Conservation (phyloP, 2,888 invertebrate species). For the Ormia ochracea region DNA sequence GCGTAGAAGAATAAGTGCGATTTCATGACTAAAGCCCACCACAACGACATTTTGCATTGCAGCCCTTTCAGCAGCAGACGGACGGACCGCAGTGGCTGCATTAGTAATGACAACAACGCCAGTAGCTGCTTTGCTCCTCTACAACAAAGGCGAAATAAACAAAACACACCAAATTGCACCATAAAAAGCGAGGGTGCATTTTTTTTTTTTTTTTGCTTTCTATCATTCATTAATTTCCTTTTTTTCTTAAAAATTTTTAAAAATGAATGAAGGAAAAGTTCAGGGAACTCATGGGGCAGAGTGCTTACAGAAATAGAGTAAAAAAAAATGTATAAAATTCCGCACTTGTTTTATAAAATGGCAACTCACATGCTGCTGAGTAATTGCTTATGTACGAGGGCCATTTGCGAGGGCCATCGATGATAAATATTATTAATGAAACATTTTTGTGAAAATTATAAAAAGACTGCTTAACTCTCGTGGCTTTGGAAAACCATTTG, state of each 20-base stretch:
- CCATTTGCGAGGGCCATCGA: no score
- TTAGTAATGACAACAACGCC: slow-evolving; percentile 4
- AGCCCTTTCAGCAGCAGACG: neutral
- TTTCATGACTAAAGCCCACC: slow-evolving; percentile 52
- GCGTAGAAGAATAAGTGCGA: slow-evolving; percentile 47
- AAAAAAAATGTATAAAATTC: slow-evolving; percentile 17
- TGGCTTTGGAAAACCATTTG: no score
- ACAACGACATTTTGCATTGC: slow-evolving; percentile 22
- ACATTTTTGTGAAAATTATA: no score
- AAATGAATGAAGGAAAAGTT: slow-evolving; percentile 38
- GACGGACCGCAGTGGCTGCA: neutral
- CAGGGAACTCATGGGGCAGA: slow-evolving; percentile 50
- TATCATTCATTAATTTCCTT: neutral
- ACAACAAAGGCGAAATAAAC: slow-evolving; percentile 28
- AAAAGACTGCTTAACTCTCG: no score
- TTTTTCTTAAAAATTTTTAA: neutral
- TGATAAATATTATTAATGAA: no score
- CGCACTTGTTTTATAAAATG: slow-evolving; percentile 45
- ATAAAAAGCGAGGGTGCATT: slow-evolving; percentile 47
- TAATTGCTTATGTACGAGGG: neutral
- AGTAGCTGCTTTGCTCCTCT: slow-evolving; percentile 15
- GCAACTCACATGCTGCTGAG: slow-evolving; percentile 7
- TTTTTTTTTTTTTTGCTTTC: slow-evolving; percentile 22
- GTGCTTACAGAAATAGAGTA: slow-evolving; percentile 5
- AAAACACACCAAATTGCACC: slow-evolving; percentile 33